Base-by-base conservation (phyloP, 2,797 vertebrate genomes). In the Hozukius guyotensis region DNA sequence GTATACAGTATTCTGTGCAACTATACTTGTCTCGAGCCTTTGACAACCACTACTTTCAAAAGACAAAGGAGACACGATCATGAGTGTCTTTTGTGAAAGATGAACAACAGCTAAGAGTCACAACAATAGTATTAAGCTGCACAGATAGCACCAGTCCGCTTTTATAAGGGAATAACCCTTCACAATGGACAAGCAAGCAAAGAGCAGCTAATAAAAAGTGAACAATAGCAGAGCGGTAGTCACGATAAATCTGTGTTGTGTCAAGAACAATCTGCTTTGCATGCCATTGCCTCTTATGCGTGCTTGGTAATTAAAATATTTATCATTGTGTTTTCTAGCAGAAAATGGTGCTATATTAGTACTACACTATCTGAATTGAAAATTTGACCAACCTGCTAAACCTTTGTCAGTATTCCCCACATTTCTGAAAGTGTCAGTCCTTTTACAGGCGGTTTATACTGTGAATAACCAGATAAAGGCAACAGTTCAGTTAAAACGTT, bases 221-320 rank as follows among this genome's bases (percentile, higher is more conserved):
- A 89, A 86, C 77, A 87, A 71, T 31, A 42, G 81, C 78, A 34
- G 59, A 84, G 77, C 78, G 46, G 55, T 55, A 63, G 78, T 90
- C 86, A 65, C 24, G 18, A 62, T 77, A 82, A 86, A 90, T 87
- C 81, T 76, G 82, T 80, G 61, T 71, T 56, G 84, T 75, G 76
- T 84, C 84, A 75, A 69, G 74, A 87, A 67, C 73, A 83, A 69
- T 84, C 49, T 84, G 75, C 31, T 85, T 78, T 82, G 82, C 66
- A 27, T 72, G 80, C 38, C 72, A 56, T 75, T 71, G 75, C 74
- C 78, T 86, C 71, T 52, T 60, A 60, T 46, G 76, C 69, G 69
- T 36, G 53, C 38, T 49, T 63, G 59, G 60, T 83, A 78, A 79
- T 85, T 87, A 76, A 84, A 90, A 85, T 80, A 83, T 88, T 83